Percentiles rank a stretch among this genome's conserved stretches.
Evolutionary conservation across 2,797 vertebrate species (phyloP).

Genomic region (Austrolebias charrua): DNA sequence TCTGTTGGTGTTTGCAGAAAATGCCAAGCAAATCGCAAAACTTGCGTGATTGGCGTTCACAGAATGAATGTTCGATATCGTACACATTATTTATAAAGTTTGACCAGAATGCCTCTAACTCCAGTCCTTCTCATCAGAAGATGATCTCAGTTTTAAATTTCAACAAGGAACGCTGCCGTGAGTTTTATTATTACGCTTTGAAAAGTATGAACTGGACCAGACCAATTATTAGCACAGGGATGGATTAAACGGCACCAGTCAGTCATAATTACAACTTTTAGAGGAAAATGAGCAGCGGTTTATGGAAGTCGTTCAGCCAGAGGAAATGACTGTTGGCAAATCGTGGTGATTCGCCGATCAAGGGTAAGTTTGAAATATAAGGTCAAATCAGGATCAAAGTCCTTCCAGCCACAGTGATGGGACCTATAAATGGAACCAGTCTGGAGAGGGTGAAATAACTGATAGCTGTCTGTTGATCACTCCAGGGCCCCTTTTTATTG

Average conservation of each 20-base stretch:
- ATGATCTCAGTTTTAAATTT: too few relatives aligned
- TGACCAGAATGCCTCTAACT: too few relatives aligned
- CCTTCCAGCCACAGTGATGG: slow-evolving; percentile 14
- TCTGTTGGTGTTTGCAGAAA: too few relatives aligned
- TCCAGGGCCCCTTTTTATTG: neutral
- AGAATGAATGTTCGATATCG: too few relatives aligned
- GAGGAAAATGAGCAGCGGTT: slow-evolving; percentile 17
- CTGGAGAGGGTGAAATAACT: neutral
- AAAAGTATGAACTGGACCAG: too few relatives aligned
- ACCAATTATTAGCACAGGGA: slow-evolving; percentile 5
- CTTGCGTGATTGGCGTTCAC: too few relatives aligned
- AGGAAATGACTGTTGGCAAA: slow-evolving; percentile 26
- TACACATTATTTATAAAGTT: too few relatives aligned
- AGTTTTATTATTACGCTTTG: too few relatives aligned
- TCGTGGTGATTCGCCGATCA: slow-evolving; percentile 8
- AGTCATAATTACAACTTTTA: slow-evolving; percentile 29
- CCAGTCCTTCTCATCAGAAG: too few relatives aligned
- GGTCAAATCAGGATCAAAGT: slow-evolving; percentile 40
- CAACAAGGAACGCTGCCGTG: too few relatives aligned
- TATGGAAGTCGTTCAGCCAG: slow-evolving; percentile 6
- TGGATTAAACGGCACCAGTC: slow-evolving; percentile 17
- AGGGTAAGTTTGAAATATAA: slow-evolving; percentile 22
- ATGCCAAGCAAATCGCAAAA: too few relatives aligned
- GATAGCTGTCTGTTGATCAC: slow-evolving; percentile 13
- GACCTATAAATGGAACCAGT: slow-evolving; percentile 11